Base-by-base conservation (phyloP, 2,888 invertebrate genomes). In the Melangyna quadrimaculata region DNA sequence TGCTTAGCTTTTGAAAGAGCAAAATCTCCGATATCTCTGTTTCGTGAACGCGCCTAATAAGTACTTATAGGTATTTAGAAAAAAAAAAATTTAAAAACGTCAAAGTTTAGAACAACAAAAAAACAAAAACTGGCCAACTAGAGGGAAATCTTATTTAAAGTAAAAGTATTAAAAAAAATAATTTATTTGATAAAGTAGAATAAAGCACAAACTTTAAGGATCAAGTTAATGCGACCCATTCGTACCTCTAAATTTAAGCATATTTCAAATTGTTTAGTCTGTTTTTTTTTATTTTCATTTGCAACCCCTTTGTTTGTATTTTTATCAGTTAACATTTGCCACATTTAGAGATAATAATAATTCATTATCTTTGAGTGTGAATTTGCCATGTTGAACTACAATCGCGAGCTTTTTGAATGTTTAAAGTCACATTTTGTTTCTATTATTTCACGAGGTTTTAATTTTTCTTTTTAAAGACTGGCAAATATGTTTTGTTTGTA, bases 311-410 rank as follows among this genome's bases (percentile, higher is more conserved):
- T 10, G 19, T 45, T 45, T 65, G 65, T 45, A 4, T n/a, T 65
- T 51, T 65, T 65, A 65, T 45, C 45, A 65, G 27, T 19, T 35
- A 69, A 37, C 61, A 61, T 61, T 40, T 4, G 10, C 5, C 40
- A 40, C 37, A 61, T 61, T 61, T 12, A 17, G 7, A 24, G 40
- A 40, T 55, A 19, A 57, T 37, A 53, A 53, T 53, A 17, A 55
- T 17, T 61, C 24, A 43, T 40, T 61, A 40, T 27, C 40, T 40
- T 40, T 61, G 27, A 61, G 27, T 61, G 40, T 40, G 9, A 61
- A 40, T 61, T 61, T 40, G 9, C 17, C 29, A 14, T n/a, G 61
- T 43, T 43, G 24, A n/a, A 40, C 9, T n/a, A 5, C 2, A 17
- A 17, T 40, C 1, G 35, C 7, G 17, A 17, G 24, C 27, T 27